Evolutionary conservation across 2,113 vertebrate genomes (phyloP), one percentile per base, ranked within the genome.

Genomic region (Columbina picui): DNA sequence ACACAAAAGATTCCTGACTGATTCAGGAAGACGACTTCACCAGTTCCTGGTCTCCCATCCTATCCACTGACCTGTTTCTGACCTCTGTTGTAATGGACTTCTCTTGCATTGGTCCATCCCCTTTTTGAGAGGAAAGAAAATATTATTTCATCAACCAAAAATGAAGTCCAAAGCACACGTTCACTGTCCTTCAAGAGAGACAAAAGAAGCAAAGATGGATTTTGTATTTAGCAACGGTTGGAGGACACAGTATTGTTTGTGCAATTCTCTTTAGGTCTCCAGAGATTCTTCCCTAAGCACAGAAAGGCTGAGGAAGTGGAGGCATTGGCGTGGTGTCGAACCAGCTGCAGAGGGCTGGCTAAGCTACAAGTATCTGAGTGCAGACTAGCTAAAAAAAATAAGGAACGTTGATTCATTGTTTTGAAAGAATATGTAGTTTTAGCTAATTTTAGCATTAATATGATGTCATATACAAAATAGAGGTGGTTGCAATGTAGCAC

Each of bases 321-420:
- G 75, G 69, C 85, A 61, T 88, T 96, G 96, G 93, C 93, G 77
- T 87, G 38, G 29, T 91, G 87, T 93, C 0, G 71, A 76, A 88
- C 70, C 95, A 94, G 94, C 96, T 96, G 91, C 90, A 88, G 82
- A 83, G 71, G 29, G 55, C 4, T 97, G 95, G 94, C 94, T 83
- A 27, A 90, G 68, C 63, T 94, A 93, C 93, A 95, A 94, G 38
- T 29, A 41, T 94, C 47, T 80, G 78, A 95, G 84, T 76, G 85
- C 68, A 77, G 52, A 84, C 67, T 67, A 80, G 55, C 78, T 93
- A 4, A 94, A 70, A 91, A 49, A 94, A 88, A 70, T 23, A 60
- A 70, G 68, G 47, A 34, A 34, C 41, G 36, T 34, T 75, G 52
- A 84, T 95, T 90, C 88, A 53, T 96, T 92, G 39, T 91, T 93